These are phyloP conservation scores for Bos javanicus DNA, from an alignment of 2,113 vertebrate species.

Conservation along the genomic window DNA sequence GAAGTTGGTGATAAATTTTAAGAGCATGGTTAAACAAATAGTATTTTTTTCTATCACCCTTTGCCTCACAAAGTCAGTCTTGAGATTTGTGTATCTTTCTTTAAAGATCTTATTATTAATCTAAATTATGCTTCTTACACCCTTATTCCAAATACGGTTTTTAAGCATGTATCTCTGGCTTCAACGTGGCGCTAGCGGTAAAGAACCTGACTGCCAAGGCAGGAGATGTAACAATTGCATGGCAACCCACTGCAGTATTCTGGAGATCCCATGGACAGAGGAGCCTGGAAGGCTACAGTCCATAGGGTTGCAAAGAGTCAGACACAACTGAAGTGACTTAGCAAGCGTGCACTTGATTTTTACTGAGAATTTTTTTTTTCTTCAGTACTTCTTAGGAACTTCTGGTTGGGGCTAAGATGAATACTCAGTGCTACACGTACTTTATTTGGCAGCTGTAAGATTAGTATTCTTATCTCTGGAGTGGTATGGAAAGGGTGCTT, in stretches of 20 bases:
- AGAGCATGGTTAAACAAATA: neutral
- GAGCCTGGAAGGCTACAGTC: neutral
- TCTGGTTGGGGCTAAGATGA: neutral
- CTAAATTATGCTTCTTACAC: neutral
- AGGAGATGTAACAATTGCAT: neutral
- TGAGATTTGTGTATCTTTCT: neutral
- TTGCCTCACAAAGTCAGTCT: neutral
- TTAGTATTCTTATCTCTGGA: neutral
- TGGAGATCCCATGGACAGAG: neutral
- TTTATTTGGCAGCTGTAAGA: neutral
- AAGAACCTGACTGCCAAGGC: neutral
- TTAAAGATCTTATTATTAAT: neutral
- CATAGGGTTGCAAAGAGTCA: neutral
- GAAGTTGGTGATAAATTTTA: neutral
- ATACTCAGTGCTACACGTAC: neutral
- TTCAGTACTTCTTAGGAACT: neutral
- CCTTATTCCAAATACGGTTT: neutral
- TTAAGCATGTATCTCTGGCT: neutral
- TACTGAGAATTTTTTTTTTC: neutral
- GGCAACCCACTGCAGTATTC: neutral
- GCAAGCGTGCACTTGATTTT: neutral
- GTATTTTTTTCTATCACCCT: neutral
- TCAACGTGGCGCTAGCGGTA: accelerated
- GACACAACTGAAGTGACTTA: neutral
- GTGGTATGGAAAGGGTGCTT: neutral